Percentiles rank a stretch among this genome's conserved stretches.
phyloP scores from a whole-genome alignment of 2,888 invertebrate genomes.

The Luperina nickerlii region DNA sequence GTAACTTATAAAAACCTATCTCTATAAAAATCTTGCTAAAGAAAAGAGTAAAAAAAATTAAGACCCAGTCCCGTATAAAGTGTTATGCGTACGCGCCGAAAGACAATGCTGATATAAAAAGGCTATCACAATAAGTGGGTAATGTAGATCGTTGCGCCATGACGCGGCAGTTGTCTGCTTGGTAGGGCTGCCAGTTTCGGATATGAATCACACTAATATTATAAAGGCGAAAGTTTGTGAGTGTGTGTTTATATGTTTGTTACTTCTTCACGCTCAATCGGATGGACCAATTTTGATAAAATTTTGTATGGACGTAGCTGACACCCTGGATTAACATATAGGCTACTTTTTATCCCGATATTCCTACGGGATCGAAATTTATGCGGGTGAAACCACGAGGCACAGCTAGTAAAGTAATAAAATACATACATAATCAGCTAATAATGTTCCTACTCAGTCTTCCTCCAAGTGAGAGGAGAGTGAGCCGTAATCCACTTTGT shows the following conservation, averaged over 20 bases:
- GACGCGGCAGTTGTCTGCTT: conserved; percentile 16
- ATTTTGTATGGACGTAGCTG: too few species aligned
- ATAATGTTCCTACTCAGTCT: neutral
- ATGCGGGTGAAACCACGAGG: too few species aligned
- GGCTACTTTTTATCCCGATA: too few species aligned
- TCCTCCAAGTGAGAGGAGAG: neutral
- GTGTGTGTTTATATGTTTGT: too few species aligned
- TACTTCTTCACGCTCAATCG: too few species aligned
- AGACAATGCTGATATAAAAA: conserved; percentile 59
- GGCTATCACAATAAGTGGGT: conserved; percentile 39
- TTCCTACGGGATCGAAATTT: too few species aligned
- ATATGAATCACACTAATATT: too few species aligned
- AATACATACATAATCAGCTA: neutral
- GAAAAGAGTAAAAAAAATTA: neutral
- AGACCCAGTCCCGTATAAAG: conserved; percentile 17
- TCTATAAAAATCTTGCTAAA: conserved; percentile 2
- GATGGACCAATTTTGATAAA: too few species aligned
- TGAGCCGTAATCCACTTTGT: neutral
- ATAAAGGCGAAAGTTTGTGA: too few species aligned
- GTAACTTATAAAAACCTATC: neutral
- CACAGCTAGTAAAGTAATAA: neutral
- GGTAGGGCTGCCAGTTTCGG: conserved; percentile 36
- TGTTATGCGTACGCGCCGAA: conserved; percentile 27
- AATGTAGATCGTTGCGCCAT: conserved; percentile 51
- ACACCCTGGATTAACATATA: too few species aligned